These are phyloP conservation scores for Acleris literana DNA, from an alignment of 2,888 invertebrate species.

Conservation along the genomic window DNA sequence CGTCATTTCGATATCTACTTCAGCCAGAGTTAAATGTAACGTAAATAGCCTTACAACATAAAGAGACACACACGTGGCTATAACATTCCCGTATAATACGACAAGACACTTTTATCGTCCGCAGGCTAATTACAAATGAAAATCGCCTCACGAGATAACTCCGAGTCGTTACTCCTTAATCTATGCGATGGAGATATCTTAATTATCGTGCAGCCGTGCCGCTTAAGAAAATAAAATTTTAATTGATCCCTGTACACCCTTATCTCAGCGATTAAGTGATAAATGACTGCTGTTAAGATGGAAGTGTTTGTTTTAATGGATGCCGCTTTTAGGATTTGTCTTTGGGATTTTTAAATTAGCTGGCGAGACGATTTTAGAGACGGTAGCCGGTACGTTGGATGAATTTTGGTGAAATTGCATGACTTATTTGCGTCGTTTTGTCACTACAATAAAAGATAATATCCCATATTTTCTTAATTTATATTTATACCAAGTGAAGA, in stretches of 20 bases:
- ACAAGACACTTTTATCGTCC: slow-evolving; percentile 29
- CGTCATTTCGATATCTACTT: no score
- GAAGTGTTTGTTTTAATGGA: slow-evolving; percentile 27
- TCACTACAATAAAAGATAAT: no score
- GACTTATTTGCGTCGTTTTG: no score
- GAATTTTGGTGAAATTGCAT: no score
- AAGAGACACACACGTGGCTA: not conserved
- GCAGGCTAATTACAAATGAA: slow-evolving; percentile 66
- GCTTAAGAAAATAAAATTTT: slow-evolving; percentile 60
- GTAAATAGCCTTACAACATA: not conserved
- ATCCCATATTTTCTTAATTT: no score
- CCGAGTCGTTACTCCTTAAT: slow-evolving; percentile 50
- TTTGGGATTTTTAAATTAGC: slow-evolving; percentile 20
- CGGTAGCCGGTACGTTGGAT: not conserved
- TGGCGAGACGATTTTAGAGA: not conserved
- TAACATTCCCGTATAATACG: not conserved
- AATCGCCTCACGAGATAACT: slow-evolving; percentile 56
- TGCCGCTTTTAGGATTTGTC: slow-evolving; percentile 21
- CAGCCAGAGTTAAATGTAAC: not conserved
- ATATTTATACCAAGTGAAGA: no score
- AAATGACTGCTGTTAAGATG: slow-evolving; percentile 49
- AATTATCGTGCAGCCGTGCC: slow-evolving; percentile 56
- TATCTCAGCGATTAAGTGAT: slow-evolving; percentile 58
- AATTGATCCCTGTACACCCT: slow-evolving; percentile 52
- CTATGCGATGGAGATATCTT: slow-evolving; percentile 64